phyloP scores from a whole-genome alignment of 2,888 invertebrate genomes.

The Clivina fossor region DNA sequence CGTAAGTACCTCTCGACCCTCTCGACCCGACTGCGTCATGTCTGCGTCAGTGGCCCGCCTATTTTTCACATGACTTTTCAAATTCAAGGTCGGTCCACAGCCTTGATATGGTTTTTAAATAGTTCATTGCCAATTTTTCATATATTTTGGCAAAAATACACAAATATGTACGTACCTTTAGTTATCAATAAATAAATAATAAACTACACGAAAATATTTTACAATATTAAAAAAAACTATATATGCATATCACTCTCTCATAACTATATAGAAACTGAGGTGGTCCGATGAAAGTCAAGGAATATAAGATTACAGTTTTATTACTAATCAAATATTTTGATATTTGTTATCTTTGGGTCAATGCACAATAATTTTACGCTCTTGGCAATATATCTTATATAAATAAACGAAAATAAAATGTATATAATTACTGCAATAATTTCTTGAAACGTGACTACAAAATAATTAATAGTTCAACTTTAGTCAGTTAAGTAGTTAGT shows the following conservation, averaged over 20 bases:
- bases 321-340: slow-evolving; percentile 1
- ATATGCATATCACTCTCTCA: too few species aligned
- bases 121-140: slow-evolving; percentile 15
- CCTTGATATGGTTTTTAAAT: background rate
- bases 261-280: background rate
- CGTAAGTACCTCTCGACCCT: slow-evolving; percentile 16
- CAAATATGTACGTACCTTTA: background rate
- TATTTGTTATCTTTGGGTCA: slow-evolving; percentile 22
- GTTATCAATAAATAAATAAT: background rate
- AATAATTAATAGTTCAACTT: background rate
- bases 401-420: too few species aligned
- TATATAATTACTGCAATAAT: too few species aligned
- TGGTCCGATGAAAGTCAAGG: background rate
- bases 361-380: slow-evolving; percentile 17
- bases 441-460: background rate
- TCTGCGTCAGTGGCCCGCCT: too few species aligned
- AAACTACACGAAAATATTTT: background rate
- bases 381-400: background rate
- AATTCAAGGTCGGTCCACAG: slow-evolving; percentile 3
- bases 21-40: too few species aligned
- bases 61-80: background rate
- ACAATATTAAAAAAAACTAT: too few species aligned
- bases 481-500: background rate
- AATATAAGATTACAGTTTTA: slow-evolving; percentile 8
- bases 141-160: slow-evolving; percentile 8